Base-by-base conservation (phyloP, 2,113 vertebrate genomes). In the Tychaedon coryphoeus region DNA sequence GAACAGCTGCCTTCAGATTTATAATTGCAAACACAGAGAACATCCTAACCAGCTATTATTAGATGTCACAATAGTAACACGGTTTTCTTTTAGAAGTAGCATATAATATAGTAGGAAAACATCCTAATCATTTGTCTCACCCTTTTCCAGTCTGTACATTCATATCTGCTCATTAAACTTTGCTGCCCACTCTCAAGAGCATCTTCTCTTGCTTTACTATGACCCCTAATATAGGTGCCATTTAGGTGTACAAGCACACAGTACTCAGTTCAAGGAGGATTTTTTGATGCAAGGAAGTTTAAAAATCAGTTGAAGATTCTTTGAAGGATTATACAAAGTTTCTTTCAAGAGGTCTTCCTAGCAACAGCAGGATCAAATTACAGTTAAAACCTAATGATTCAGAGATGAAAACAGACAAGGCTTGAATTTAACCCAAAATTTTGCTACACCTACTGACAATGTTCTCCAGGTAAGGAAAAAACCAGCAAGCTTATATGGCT, bases 71-170 rank as follows among this genome's bases (percentile, higher is more conserved):
- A 58, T 0, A 70, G 19, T 31, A 90, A 22, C 4, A 16, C 0
- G 1, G 23, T 43, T 40, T 50, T 45, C 47, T 92, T 92, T 90
- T 43, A 82, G 22, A 91, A 69, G 12, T 14, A 89, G 58, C 6
- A 33, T 2, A 8, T 6, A 53, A 77, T 17, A 66, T 9, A 54
- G 33, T 2, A 60, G 10, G 29, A 78, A 43, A 93, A 48, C 4
- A 4, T 43, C 38, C 5, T 28, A n/a, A 62, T 38, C 0, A 4
- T 5, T 3, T n/a, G 4, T 57, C 31, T 82, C 8, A 1, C 31
- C 16, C 58, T 77, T 53, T 77, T 69, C 25, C 24, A 77, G 47
- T 34, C 42, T 61, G 17, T 29, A 85, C 34, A 50, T 2, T 45
- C 7, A 2, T 33, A 78, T 11, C 26, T 66, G 33, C 20, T 70